These are phyloP conservation scores for Cyclophora punctaria DNA, from an alignment of 2,888 invertebrate species.

Conservation along the genomic window DNA sequence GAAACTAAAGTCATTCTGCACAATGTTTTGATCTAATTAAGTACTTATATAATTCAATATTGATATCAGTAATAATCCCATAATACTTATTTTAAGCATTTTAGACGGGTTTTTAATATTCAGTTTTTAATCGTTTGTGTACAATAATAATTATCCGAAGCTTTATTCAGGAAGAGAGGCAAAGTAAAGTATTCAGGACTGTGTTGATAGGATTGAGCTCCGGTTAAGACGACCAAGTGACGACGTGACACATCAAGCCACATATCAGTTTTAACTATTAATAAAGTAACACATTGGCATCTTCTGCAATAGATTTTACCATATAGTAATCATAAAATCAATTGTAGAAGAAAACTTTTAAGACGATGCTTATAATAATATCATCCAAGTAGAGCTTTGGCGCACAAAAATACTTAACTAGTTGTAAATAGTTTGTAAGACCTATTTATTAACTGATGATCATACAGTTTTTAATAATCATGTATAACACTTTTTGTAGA, in stretches of 20 bases:
- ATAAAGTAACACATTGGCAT: slow-evolving; percentile 35
- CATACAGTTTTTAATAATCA: slow-evolving; percentile 66
- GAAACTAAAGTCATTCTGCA: too few relatives aligned
- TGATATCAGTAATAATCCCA: too few relatives aligned
- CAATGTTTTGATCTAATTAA: too few relatives aligned
- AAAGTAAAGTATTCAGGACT: slow-evolving; percentile 2
- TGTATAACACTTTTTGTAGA: slow-evolving; percentile 69
- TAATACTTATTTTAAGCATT: too few relatives aligned
- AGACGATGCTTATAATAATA: slow-evolving; percentile 45
- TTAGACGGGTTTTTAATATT: too few relatives aligned
- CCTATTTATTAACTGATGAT: slow-evolving; percentile 55
- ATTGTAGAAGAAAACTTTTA: slow-evolving; percentile 24
- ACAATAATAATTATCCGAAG: too few relatives aligned
- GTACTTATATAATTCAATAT: too few relatives aligned
- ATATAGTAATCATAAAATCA: slow-evolving; percentile 15
- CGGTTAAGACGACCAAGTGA: slow-evolving; percentile 53
- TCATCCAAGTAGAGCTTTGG: slow-evolving; percentile 65
- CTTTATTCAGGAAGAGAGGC: background rate
- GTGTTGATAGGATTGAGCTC: slow-evolving; percentile 32
- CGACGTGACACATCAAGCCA: slow-evolving; percentile 69
- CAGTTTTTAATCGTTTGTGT: too few relatives aligned
- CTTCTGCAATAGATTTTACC: slow-evolving; percentile 31
- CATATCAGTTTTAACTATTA: slow-evolving; percentile 62
- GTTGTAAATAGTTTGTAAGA: slow-evolving; percentile 58
- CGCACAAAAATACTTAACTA: slow-evolving; percentile 61